Base-by-base conservation (phyloP, 2,888 invertebrate species). In the Diplazon laetatorius region DNA sequence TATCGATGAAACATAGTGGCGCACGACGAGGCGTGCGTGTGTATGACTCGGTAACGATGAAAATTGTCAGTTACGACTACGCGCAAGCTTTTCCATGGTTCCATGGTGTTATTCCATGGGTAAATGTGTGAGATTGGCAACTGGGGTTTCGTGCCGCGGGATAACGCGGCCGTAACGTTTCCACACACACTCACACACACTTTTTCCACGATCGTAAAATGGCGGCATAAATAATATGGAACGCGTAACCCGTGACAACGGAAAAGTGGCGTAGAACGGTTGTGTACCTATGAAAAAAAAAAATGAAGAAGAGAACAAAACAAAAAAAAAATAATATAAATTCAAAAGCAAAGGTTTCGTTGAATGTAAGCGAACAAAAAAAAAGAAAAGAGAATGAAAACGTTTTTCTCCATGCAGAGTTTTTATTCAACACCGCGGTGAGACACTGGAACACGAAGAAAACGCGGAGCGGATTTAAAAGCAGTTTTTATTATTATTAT, bases 121-220 rank as follows among this genome's bases (percentile, higher is more conserved):
- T 18, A 18, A 39, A 6, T n/a, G 60, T 20, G 60, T 48, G 59
- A 68, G 35, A 60, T 44, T 46, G 25, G 44, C 62, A 25, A 59
- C 14, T 66, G 25, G 57, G n/a, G 22, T 46, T 50, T 65, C 52
- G 20, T 59, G 37, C 52, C 18, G 16, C 16, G 18, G 12, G 39
- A 30, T 74, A 66, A 59, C 59, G 10, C n/a, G 18, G 18, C 18
- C 48, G n/a, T 9, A 73, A 72, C 35, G 35, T 68, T 73, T 48
- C 14, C 48, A 48, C 25, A 42, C 16, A 22, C 39, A 55, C 22
- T n/a, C 16, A 44, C 52, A n/a, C n/a, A n/a, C n/a, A n/a, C n/a
- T n/a, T n/a, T n/a, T n/a, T n/a, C n/a, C n/a, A n/a, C n/a, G n/a
- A 57, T 68, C 76, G 65, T 77, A 74, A 80, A 77, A 50, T 59